Evolutionary conservation across 2,113 vertebrate genomes (phyloP), one percentile per base, ranked within the genome.

Genomic region (Telmatochromis sp.): DNA sequence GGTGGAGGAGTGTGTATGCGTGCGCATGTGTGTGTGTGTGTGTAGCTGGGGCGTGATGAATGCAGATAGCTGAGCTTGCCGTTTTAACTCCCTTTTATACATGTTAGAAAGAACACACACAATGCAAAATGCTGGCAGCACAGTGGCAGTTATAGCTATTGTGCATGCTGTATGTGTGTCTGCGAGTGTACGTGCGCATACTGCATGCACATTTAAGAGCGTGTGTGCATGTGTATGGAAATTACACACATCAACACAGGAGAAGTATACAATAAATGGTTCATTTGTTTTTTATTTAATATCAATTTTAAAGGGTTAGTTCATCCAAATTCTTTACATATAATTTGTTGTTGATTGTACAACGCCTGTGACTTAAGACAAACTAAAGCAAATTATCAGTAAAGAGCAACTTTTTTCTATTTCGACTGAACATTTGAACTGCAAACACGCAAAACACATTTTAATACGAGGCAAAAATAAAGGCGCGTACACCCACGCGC

Each of bases 61-160:
- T 94, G 90, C 90, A 93, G 91, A 96, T 90, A 3, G 96, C 96
- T 96, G 95, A 93, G 87, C 86, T 93, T 79, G 91, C 33, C 6
- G 9, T 95, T 96, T 96, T 51, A 88, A 86, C 90, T 80, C 82
- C 87, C 92, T 91, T 94, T 95, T 93, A 94, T 95, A 93, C 89
- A 94, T 89, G 94, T 93, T 93, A 93, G 92, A 95, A 92, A 94
- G 92, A 95, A 95, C 92, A 95, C 92, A 94, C 91, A 93, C 95
- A 95, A 95, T 93, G 95, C 88, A 94, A 95, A 96, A 92, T 94
- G 94, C 96, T 95, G 91, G 90, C 93, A 33, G 90, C 92, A 91
- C 88, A 58, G 90, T 60, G 85, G 83, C 87, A 85, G 85, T 92
- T 93, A 93, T 90, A 81, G 91, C 91, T 85, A 92, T 95, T 95